A percentile compares a stretch with the other conserved stretches of the same genome.
Evolutionary conservation across 2,113 vertebrate species (phyloP).

Genomic region (Rhinogobius similis): DNA sequence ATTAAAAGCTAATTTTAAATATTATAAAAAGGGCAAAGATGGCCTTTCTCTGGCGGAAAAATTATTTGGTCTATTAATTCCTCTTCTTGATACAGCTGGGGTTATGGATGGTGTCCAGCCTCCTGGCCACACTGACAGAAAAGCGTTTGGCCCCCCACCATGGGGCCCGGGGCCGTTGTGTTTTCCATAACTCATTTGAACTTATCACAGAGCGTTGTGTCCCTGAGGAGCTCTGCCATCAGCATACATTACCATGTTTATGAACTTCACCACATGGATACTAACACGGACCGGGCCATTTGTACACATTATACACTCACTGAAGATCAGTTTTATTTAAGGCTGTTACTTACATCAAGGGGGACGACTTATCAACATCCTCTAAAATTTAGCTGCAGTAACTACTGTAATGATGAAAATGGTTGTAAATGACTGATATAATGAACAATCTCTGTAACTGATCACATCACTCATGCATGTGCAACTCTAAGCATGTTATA

Average conservation of each 20-base stretch:
- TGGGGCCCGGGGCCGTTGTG: slow-evolving; percentile 56
- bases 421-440: too few relatives aligned
- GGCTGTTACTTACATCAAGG: background rate
- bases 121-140: slow-evolving; percentile 36
- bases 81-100: slow-evolving; percentile 39
- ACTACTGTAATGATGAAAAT: too few relatives aligned
- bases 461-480: too few relatives aligned
- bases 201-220: slow-evolving; percentile 36
- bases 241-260: slow-evolving; percentile 65
- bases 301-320: background rate
- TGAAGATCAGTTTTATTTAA: background rate
- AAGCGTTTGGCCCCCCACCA: slow-evolving; percentile 42
- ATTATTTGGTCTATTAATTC: slow-evolving; percentile 16
- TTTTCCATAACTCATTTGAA: slow-evolving; percentile 69
- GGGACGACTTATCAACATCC: too few relatives aligned
- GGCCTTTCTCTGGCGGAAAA: background rate
- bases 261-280: slow-evolving; percentile 50
- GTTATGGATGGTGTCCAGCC: slow-evolving; percentile 19
- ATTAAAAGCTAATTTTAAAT: background rate
- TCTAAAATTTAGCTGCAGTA: too few relatives aligned
- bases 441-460: too few relatives aligned
- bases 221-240: slow-evolving; percentile 38
- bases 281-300: slow-evolving; percentile 3
- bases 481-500: too few relatives aligned
- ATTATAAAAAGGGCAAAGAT: background rate